Evolutionary conservation across 2,113 vertebrate species (phyloP).

Genomic region (Marcusenius ussheri): DNA sequence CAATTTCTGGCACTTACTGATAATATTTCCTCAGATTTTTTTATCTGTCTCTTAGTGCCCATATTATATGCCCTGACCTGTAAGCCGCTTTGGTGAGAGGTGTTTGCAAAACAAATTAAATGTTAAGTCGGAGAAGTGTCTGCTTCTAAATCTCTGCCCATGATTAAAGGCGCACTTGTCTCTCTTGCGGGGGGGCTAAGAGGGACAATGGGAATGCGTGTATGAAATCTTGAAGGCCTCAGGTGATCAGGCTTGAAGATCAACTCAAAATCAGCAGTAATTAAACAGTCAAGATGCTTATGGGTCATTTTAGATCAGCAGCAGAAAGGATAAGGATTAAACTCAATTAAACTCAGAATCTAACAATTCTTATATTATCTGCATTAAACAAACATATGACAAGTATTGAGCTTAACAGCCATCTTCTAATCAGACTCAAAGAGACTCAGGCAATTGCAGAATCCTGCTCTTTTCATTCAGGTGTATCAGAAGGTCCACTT

Average conservation of each 20-base stretch:
- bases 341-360: neutral
- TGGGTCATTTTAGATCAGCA: neutral
- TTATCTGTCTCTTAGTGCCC: neutral
- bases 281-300: neutral
- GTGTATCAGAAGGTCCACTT: neutral
- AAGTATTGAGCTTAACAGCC: neutral
- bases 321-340: neutral
- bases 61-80: neutral
- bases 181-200: neutral
- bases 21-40: neutral
- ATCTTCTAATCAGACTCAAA: neutral
- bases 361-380: neutral
- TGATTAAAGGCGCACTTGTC: neutral
- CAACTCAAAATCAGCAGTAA: neutral
- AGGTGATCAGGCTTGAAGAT: neutral
- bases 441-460: neutral
- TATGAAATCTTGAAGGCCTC: neutral
- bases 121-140: neutral
- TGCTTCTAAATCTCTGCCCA: neutral
- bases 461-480: neutral
- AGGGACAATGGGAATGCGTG: neutral
- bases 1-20: neutral
- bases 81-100: neutral
- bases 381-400: neutral
- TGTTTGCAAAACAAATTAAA: neutral